Conservation (phyloP, 2,888 invertebrate species). For the Periphyllus acericola region DNA sequence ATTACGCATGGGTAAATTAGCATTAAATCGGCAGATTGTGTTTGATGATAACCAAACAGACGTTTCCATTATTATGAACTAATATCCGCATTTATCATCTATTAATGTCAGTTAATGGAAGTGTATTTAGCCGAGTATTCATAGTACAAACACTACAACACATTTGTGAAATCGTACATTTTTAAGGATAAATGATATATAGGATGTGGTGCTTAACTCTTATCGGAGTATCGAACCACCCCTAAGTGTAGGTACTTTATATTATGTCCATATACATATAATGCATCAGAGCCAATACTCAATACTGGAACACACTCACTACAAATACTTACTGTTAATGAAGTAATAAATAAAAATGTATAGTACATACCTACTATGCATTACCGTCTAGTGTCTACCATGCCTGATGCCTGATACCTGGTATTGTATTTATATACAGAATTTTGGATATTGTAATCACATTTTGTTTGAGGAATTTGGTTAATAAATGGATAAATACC, state of each 20-base stretch:
- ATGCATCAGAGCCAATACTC: too few species aligned
- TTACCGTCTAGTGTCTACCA: too few species aligned
- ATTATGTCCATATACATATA: too few species aligned
- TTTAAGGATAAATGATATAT: slow-evolving; percentile 1
- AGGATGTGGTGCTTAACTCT: background rate
- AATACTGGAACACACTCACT: background rate
- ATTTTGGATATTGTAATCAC: too few species aligned
- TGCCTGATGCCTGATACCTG: too few species aligned
- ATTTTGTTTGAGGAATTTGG: too few species aligned
- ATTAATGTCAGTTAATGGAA: slow-evolving; percentile 27
- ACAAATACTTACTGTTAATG: too few species aligned
- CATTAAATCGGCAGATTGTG: slow-evolving; percentile 14
- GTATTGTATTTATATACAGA: too few species aligned
- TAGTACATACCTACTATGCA: too few species aligned
- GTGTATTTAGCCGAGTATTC: background rate
- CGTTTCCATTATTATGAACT: slow-evolving; percentile 9
- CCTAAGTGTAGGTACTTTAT: background rate
- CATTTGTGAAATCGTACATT: background rate
- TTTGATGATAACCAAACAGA: slow-evolving; percentile 26
- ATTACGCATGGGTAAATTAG: background rate
- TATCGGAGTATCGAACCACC: background rate
- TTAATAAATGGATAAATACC: too few species aligned
- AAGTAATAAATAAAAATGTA: too few species aligned
- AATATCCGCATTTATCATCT: background rate
- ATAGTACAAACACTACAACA: background rate